Conservation (phyloP, 2,797 vertebrate species). For the Spizella passerina region DNA sequence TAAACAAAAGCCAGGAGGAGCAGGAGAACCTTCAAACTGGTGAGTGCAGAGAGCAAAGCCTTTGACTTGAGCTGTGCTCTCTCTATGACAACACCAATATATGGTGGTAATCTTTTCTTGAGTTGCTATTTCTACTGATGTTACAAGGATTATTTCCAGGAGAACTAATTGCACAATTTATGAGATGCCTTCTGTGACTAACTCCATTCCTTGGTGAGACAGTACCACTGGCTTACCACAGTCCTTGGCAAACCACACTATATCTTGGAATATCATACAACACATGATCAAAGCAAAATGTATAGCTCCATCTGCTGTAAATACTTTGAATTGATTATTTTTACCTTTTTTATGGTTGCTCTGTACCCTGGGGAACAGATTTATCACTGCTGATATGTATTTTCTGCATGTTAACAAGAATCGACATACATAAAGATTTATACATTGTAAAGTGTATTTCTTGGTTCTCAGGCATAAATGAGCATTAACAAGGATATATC, state of each 20-base stretch:
- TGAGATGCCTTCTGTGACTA: not conserved
- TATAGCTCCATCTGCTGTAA: constrained; percentile 70
- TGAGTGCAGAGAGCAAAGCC: not conserved
- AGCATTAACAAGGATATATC: not conserved
- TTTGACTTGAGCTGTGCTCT: not conserved
- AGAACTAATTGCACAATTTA: not conserved
- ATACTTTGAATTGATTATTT: constrained; percentile 25
- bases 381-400: not conserved
- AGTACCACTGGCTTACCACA: not conserved
- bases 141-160: not conserved
- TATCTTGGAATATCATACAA: not conserved
- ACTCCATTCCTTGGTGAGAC: not conserved
- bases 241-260: not conserved
- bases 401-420: not conserved
- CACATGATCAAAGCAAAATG: constrained; percentile 34
- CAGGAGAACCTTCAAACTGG: not conserved
- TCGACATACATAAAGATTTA: not conserved
- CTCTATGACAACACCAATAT: not conserved
- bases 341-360: not conserved
- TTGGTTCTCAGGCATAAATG: not conserved
- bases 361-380: not conserved
- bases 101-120: not conserved
- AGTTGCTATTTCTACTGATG: not conserved
- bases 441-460: not conserved
- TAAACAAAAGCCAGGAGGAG: not conserved